Evolutionary conservation across 2,888 invertebrate genomes (phyloP).

Genomic region (Leptinotarsa peninsularis): DNA sequence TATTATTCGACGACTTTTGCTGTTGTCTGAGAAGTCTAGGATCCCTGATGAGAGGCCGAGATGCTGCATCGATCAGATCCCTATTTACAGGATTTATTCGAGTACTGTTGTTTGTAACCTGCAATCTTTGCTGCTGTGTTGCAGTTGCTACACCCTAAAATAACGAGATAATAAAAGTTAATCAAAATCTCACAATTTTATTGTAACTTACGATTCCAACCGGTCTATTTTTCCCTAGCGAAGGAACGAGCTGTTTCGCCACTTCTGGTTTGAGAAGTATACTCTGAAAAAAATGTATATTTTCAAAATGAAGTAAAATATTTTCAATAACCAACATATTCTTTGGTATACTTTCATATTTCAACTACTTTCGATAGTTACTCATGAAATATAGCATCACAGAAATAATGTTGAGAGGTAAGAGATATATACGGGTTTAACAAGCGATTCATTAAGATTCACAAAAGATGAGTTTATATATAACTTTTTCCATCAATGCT

Average conservation of each 20-base stretch:
- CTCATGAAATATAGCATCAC: no score
- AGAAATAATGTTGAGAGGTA: no score
- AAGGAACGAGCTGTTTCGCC: conserved; percentile 61
- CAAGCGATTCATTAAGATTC: no score
- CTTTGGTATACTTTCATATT: no score
- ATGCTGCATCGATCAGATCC: conserved; percentile 59
- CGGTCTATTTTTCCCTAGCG: conserved; percentile 41
- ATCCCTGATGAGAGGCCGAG: conserved; percentile 60
- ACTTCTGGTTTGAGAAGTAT: conserved; percentile 64
- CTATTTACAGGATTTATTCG: conserved; percentile 70
- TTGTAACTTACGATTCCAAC: conserved; percentile 43
- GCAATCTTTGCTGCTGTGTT: conserved; percentile 39
- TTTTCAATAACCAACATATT: background rate
- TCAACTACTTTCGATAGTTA: no score
- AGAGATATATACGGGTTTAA: no score
- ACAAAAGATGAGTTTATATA: no score
- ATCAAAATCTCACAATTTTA: background rate
- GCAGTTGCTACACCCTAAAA: conserved; percentile 43
- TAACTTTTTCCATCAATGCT: no score
- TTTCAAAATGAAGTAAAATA: background rate
- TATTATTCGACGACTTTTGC: conserved; percentile 45
- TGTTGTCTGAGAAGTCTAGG: conserved; percentile 62
- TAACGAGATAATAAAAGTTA: background rate
- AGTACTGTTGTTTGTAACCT: conserved; percentile 54
- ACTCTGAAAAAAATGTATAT: conserved; percentile 55